Evolutionary conservation across 2,797 vertebrate species (phyloP).

Genomic region (Sebastolobus alascanus): DNA sequence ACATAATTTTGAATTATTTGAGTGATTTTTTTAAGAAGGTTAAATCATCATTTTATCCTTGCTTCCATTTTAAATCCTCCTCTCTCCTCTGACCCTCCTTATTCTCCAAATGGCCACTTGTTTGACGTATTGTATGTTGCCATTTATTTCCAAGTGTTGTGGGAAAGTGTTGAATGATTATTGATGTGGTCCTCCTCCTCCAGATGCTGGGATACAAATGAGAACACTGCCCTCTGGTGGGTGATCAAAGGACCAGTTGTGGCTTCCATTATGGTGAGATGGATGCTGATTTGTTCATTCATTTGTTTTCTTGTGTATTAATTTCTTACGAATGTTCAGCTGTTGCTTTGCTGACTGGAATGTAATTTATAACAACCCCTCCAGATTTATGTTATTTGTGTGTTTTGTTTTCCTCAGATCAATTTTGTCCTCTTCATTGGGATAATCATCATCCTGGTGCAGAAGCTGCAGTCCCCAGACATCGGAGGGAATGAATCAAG

Average conservation of each 20-base stretch:
- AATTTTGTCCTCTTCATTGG: conserved; percentile 98
- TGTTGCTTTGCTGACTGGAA: background rate
- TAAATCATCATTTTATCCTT: background rate
- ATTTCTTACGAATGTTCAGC: background rate
- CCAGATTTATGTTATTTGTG: background rate
- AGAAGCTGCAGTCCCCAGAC: conserved; percentile 98
- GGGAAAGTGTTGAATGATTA: conserved; percentile 1
- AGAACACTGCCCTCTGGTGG: conserved; percentile 98
- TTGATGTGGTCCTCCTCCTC: conserved; percentile 22
- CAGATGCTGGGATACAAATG: conserved; percentile 99
- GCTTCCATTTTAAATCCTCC: conserved; percentile 5
- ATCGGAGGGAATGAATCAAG: conserved; percentile 98
- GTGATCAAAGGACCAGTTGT: conserved; percentile 98
- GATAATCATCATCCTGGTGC: conserved; percentile 98
- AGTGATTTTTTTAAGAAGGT: background rate
- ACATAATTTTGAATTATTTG: background rate
- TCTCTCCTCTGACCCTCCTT: background rate
- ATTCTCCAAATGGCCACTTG: conserved; percentile 1
- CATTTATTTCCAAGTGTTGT: background rate
- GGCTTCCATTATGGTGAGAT: conserved; percentile 95
- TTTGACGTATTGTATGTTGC: background rate
- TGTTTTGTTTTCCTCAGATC: conserved; percentile 81
- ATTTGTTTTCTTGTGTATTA: background rate
- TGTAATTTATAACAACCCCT: background rate
- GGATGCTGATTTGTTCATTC: background rate